Conservation (phyloP, 1,140 invertebrate genomes). For the Gryon sp. region DNA sequence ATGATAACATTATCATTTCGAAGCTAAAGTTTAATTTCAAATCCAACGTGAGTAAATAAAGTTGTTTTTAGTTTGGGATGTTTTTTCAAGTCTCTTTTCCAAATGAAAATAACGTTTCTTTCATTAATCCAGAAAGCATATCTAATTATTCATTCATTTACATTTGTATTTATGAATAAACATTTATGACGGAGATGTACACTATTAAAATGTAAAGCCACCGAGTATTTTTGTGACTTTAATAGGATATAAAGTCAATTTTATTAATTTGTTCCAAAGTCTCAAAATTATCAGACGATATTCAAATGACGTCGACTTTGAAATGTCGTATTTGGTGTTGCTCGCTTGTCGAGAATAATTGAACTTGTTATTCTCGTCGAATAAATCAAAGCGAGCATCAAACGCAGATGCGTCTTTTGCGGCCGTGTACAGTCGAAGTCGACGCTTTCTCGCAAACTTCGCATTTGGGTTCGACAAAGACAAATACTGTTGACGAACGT, state of each 20-base stretch:
- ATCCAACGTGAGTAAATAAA: not conserved
- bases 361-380: constrained; percentile 47
- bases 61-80: constrained; percentile 3
- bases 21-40: constrained; percentile 1
- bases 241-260: not conserved
- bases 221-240: not conserved
- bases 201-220: not conserved
- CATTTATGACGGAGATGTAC: not conserved
- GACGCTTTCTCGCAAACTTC: constrained; percentile 33
- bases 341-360: constrained; percentile 36
- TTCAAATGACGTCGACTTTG: constrained; percentile 25
- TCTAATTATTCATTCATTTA: constrained; percentile 12
- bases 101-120: not conserved
- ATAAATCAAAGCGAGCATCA: constrained; percentile 59
- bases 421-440: constrained; percentile 18
- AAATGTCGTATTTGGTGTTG: constrained; percentile 37
- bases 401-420: constrained; percentile 55
- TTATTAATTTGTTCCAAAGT: constrained; percentile 18
- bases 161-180: constrained; percentile 10
- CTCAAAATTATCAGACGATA: constrained; percentile 11
- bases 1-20: constrained; percentile 6
- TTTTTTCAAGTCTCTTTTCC: no score
- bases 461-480: constrained; percentile 34
- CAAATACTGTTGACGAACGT: constrained; percentile 44
- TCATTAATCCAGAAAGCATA: constrained; percentile 1